Evolutionary conservation across 2,797 vertebrate species (phyloP).

Genomic region (Allobates femoralis): DNA sequence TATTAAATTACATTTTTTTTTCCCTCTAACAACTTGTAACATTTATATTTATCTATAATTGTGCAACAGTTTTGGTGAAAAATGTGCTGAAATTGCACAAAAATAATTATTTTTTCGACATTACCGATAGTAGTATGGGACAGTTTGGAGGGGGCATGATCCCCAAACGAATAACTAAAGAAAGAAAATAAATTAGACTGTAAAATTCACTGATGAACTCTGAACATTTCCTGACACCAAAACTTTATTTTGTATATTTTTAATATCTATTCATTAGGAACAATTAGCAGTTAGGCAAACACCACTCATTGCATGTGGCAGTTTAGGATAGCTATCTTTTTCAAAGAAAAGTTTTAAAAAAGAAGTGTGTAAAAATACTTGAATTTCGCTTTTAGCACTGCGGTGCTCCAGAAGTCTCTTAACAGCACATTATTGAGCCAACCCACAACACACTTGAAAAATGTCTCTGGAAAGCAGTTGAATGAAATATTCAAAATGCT

Average conservation of each 20-base stretch:
- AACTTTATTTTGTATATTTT: background rate
- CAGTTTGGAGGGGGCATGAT: no score
- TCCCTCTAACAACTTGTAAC: no score
- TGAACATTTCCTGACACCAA: background rate
- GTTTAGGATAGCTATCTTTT: background rate
- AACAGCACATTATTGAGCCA: background rate
- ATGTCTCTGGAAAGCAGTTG: background rate
- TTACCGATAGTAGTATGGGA: no score
- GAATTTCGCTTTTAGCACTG: background rate
- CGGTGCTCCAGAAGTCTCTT: background rate
- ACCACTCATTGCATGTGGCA: background rate
- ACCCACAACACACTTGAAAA: background rate
- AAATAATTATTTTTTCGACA: no score
- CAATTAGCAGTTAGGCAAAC: background rate
- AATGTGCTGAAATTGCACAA: no score
- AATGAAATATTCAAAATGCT: background rate
- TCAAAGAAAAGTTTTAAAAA: background rate
- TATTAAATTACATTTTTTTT: no score
- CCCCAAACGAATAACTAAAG: no score
- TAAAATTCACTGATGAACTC: background rate
- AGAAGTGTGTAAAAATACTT: background rate
- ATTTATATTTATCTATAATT: no score
- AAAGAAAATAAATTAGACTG: background rate
- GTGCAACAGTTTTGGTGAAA: no score
- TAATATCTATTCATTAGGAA: background rate